Evolutionary conservation across 35 echinoderm and acorn worm genomes (phyloP), one percentile per base, ranked within the genome.

Genomic region (Ptychodera flava): DNA sequence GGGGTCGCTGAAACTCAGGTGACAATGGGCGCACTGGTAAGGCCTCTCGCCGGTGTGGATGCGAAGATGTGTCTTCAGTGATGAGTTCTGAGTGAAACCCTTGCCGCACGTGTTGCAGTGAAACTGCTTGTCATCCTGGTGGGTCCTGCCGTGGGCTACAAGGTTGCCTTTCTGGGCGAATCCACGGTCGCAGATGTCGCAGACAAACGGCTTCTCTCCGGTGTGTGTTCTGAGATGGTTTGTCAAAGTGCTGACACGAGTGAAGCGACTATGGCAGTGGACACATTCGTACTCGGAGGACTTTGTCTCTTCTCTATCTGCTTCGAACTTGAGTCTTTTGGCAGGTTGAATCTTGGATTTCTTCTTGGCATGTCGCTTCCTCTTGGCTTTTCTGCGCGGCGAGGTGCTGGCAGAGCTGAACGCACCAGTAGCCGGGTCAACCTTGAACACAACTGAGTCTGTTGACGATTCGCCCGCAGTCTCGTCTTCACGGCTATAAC

Each of bases 151-250:
- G 22, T 64, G 45, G 6, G 45, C 6, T 64, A 64, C 45, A 6
- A 64, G 6, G 22, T 64, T 80, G 32, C 76, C 78, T 31, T 76
- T 78, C 84, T 91, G 89, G 1, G 83, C 79, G 31, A 91, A 91
- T 33, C 84, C 34, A 15, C 45, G 32, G n/a, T 86, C 10, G 33
- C 89, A 91, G 10, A 91, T 37, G 10, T 32, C 34, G 36, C 89
- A 91, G 52, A 32, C 16, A 29, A 86, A 91, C 12, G 89, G 89
- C 64, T 85, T 91, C 79, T 91, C 89, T 16, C 89, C 89, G 2
- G 83, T 86, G 35, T 91, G 89, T 12, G 86, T 86, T 35, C 89
- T 16, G 1, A 80, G 22, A 34, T 91, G 89, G 1, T 78, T 83
- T n/a, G 79, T 91, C 35, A 91, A 78, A 52, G 85, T 86, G 6